Evolutionary conservation across 2,888 invertebrate species (phyloP), one percentile per base, ranked within the genome.

Genomic region (Cartodere bifasciata): DNA sequence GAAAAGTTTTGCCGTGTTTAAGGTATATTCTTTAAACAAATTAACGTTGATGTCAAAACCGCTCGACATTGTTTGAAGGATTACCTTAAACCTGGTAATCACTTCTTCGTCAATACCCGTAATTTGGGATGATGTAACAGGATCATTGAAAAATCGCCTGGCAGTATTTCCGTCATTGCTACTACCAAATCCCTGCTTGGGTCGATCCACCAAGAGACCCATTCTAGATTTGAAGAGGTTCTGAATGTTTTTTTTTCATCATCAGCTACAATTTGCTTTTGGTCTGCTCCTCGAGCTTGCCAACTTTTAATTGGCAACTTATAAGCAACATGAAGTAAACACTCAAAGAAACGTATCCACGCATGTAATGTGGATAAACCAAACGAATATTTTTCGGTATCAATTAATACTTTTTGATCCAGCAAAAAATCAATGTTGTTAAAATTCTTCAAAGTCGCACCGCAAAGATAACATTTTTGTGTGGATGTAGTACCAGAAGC

Each of bases 331-430:
- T 49, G 41, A 22, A 51, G 23, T 4, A 48, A 34, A 35, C 40
- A 49, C 28, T 52, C 48, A 29, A 44, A 47, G 36, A 43, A 46
- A 12, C 43, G 37, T 9, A 47, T 48, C 46, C 46, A 49, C 4
- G 42, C 40, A 41, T 49, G 47, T 22, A 49, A 35, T 22, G 34
- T 33, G 20, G 46, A 44, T 26, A 44, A 28, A 23, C 40, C 43
- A 35, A 46, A 43, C 11, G 17, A 16, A 9, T 41, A 39, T 23
- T 37, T 12, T 13, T 24, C 23, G 4, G 28, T 16, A 16, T 28
- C 28, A n/a, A n/a, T n/a, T n/a, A n/a, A n/a, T 16, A 28, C 35
- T 29, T 41, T 41, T 10, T 34, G 32, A 9, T 13, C 10, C 4
- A 13, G 10, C n/a, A 29, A 3, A n/a, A 2, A 9, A 10, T 32